A percentile compares a stretch with the other conserved stretches of the same genome.
Conservation (phyloP, 2,888 invertebrate genomes). For the Lasioglossum vierecki region DNA sequence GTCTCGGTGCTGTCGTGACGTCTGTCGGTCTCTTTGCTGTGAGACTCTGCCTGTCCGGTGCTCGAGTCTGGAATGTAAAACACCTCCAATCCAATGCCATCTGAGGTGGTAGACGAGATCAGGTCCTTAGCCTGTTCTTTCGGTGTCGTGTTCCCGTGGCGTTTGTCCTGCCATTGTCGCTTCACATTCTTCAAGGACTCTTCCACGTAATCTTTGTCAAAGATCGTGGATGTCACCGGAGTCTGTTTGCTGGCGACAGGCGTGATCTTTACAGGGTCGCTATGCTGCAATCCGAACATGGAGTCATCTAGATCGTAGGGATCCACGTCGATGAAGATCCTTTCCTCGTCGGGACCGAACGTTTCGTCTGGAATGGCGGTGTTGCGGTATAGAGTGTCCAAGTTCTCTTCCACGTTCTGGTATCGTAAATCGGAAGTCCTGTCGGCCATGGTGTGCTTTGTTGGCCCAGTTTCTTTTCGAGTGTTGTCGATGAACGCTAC, state of each 20-base stretch:
- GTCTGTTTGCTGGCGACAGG: constrained; percentile 36
- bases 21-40: constrained; percentile 8
- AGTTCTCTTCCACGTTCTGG: constrained; percentile 68
- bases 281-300: constrained; percentile 75
- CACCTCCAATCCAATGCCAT: constrained; percentile 34
- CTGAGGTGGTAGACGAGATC: constrained; percentile 34
- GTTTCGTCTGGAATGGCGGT: constrained; percentile 80
- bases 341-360: constrained; percentile 81
- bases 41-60: constrained; percentile 33
- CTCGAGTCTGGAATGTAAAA: constrained; percentile 58
- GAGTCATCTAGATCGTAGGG: constrained; percentile 79
- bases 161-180: constrained; percentile 63
- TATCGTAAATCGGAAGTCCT: constrained; percentile 66
- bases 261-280: constrained; percentile 53
- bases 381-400: constrained; percentile 72
- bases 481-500: constrained; percentile 63
- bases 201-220: constrained; percentile 72
- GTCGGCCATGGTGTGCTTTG: constrained; percentile 64
- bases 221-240: constrained; percentile 34
- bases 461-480: constrained; percentile 50
- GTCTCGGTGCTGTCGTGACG: constrained; percentile 20
- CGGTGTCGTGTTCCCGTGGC: constrained; percentile 54
- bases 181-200: constrained; percentile 75
- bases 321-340: constrained; percentile 82
- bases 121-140: constrained; percentile 31